Evolutionary conservation across 2,888 invertebrate genomes (phyloP).

Genomic region (Patella pellucida): DNA sequence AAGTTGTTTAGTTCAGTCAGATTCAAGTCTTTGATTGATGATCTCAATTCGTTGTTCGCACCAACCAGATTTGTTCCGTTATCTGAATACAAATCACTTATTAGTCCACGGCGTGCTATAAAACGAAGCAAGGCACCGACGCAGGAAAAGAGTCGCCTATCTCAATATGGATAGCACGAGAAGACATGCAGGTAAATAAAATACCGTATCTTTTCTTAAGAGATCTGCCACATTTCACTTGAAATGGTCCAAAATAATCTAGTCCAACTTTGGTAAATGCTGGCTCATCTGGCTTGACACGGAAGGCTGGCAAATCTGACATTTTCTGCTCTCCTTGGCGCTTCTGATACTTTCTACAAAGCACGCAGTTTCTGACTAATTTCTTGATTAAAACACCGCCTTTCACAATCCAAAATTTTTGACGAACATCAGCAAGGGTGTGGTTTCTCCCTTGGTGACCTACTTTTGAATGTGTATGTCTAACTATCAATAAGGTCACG

Average conservation of each 20-base stretch:
- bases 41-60: constrained; percentile 30
- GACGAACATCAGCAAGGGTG: background rate
- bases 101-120: constrained; percentile 24
- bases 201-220: constrained; percentile 31
- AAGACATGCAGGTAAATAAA: constrained; percentile 31
- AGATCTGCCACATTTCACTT: constrained; percentile 24
- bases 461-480: constrained; percentile 15
- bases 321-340: background rate
- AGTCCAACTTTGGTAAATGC: constrained; percentile 24
- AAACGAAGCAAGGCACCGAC: constrained; percentile 29
- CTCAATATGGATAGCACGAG: constrained; percentile 31
- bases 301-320: background rate
- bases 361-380: constrained; percentile 1
- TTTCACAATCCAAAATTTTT: constrained; percentile 21
- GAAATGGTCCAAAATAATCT: constrained; percentile 32
- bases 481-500: constrained; percentile 14
- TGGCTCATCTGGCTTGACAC: background rate
- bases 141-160: constrained; percentile 17
- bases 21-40: constrained; percentile 29
- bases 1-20: constrained; percentile 19
- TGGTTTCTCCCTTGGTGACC: background rate
- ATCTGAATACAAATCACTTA: constrained; percentile 19
- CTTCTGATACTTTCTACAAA: constrained; percentile 7
- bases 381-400: background rate
- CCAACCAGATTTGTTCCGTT: constrained; percentile 36